A percentile compares a stretch with the other conserved stretches of the same genome.
phyloP scores from a whole-genome alignment of 2,888 invertebrate species.

The Lepidocyrtoides sp. region DNA sequence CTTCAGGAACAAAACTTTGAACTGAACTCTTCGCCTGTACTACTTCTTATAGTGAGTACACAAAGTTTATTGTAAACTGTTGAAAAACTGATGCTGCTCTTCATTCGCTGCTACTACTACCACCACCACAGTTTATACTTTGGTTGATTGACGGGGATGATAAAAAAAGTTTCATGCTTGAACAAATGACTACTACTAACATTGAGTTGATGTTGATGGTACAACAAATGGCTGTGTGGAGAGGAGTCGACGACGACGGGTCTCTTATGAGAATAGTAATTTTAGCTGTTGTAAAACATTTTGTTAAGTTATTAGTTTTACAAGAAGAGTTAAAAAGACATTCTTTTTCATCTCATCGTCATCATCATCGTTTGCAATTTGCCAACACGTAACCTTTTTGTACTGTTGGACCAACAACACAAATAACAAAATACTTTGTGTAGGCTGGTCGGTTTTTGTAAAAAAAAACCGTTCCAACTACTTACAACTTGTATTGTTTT shows the following conservation, averaged over 20 bases:
- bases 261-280: conserved; percentile 1
- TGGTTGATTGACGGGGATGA: conserved; percentile 21
- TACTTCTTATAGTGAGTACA: too few species aligned
- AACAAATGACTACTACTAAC: neutral
- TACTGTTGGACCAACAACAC: neutral
- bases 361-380: neutral
- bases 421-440: neutral
- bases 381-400: conserved; percentile 8
- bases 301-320: conserved; percentile 36
- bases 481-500: neutral
- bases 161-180: conserved; percentile 20
- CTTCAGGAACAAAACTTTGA: neutral
- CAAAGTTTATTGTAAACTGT: conserved; percentile 10
- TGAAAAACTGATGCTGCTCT: conserved; percentile 4
- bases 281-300: neutral
- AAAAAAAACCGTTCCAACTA: too few species aligned
- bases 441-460: neutral
- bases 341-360: conserved; percentile 20
- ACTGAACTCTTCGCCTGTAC: too few species aligned
- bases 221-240: neutral
- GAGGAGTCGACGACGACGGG: neutral
- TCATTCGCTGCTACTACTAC: neutral
- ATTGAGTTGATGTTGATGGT: neutral
- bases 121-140: neutral
- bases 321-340: conserved; percentile 26